A percentile compares a stretch with the other conserved stretches of the same genome.
These are phyloP conservation scores for Papilio machaon DNA, from an alignment of 1,140 invertebrate species.

Conservation along the genomic window DNA sequence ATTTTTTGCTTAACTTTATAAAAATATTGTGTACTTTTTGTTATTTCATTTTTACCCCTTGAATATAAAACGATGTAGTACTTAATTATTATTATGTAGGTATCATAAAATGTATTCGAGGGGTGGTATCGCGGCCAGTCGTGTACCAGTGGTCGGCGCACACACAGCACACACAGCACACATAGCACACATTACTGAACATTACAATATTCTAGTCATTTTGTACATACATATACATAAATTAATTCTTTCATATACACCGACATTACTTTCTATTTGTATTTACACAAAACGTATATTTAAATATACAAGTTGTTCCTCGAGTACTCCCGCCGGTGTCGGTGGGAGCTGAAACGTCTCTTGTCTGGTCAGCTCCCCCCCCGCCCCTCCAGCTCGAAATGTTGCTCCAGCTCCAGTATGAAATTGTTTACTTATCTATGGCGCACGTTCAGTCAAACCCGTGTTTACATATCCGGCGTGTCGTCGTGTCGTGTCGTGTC, in stretches of 20 bases:
- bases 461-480: too few relatives aligned
- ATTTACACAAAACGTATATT: slow-evolving; percentile 48
- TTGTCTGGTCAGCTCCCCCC: not conserved
- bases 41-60: not conserved
- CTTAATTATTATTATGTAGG: not conserved
- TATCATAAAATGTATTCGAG: not conserved
- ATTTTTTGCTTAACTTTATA: not conserved
- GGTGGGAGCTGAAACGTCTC: not conserved
- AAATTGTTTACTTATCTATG: too few relatives aligned
- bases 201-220: slow-evolving; percentile 20
- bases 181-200: not conserved
- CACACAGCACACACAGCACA: not conserved
- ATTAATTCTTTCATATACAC: slow-evolving; percentile 28
- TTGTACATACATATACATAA: slow-evolving; percentile 42
- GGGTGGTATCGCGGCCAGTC: not conserved
- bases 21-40: not conserved
- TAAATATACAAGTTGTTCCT: slow-evolving; percentile 34
- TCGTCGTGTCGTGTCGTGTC: too few relatives aligned
- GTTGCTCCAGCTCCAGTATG: too few relatives aligned
- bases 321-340: not conserved
- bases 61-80: not conserved
- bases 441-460: too few relatives aligned
- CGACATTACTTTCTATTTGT: slow-evolving; percentile 27
- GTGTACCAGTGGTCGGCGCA: too few relatives aligned
- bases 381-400: too few relatives aligned